These are phyloP conservation scores for Lepas anatifera DNA, from an alignment of 2,888 invertebrate species.

Conservation along the genomic window DNA sequence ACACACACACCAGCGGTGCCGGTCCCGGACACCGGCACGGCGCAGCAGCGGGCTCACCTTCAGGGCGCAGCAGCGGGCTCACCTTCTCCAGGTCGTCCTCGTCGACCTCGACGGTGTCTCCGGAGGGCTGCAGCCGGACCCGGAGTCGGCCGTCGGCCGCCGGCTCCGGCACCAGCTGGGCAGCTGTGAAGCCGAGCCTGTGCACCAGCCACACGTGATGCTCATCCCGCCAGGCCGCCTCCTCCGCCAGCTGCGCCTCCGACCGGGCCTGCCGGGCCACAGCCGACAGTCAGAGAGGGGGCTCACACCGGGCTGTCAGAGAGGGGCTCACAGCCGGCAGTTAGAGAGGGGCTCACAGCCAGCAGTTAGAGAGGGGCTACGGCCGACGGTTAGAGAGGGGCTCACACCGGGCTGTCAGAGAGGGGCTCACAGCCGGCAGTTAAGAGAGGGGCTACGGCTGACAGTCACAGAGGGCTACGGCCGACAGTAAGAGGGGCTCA, in stretches of 20 bases:
- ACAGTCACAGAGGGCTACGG: no score
- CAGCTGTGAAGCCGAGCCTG: conserved; percentile 80
- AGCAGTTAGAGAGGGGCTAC: no score
- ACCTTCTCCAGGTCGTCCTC: conserved; percentile 94
- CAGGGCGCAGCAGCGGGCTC: conserved; percentile 26
- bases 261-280: not conserved
- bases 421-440: no score
- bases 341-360: no score
- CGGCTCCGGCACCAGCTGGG: conserved; percentile 37
- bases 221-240: conserved; percentile 47
- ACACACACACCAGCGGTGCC: not conserved
- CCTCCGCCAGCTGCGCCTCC: not conserved
- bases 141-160: conserved; percentile 45
- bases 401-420: no score
- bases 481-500: no score
- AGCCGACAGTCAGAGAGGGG: no score
- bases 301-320: no score
- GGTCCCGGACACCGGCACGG: not conserved
- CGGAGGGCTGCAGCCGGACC: conserved; percentile 65
- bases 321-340: no score
- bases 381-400: no score
- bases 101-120: conserved; percentile 73
- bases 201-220: conserved; percentile 82
- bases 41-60: conserved; percentile 46
- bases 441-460: no score